Evolutionary conservation across 2,888 invertebrate species (phyloP), one percentile per base, ranked within the genome.

Genomic region (Neuroscelio doddi): DNA sequence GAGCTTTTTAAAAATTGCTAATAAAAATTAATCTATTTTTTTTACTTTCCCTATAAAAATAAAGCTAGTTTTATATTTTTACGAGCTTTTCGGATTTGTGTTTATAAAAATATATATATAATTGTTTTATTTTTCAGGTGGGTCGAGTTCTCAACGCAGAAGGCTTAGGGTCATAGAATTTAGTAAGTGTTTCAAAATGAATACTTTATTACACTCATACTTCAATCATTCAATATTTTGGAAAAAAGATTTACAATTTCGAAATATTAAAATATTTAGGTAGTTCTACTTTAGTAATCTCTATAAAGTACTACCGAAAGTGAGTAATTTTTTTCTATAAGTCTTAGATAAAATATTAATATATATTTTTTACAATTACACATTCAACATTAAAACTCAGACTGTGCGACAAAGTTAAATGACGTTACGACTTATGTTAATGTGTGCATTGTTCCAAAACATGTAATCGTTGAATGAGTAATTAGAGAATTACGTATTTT

Each of bases 401-500:
- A 32, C 7, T 14, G 44, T 16, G 49, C 49, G 26, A 36, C 17
- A 17, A 39, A 59, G 27, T 47, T 27, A 34, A 52, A 52, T 52
- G 46, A 24, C 9, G 3, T 24, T 24, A 1, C 10, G 26, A 26
- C 10, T 12, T 36, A 12, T 10, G 32, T 36, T n/a, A 7, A 15
- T 14, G 36, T 8, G 14, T 17, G 12, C 30, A 29, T 38, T 46
- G 42, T 36, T 53, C 21, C 15, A 27, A 52, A 59, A 51, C 50
- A 46, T 46, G 47, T 42, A 36, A 61, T 61, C 45, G 45, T 17
- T 42, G 61, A 55, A 55, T 55, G 45, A 55, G 34, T 55, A 55
- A 62, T 56, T 38, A 62, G 45, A 34, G 9, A 55, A 50, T 50
- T 50, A 30, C 38, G 56, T 57, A 52, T 63, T 63, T 63, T 42